Conservation (phyloP, 2,797 vertebrate species). For the Lagorchestes hirsutus region DNA sequence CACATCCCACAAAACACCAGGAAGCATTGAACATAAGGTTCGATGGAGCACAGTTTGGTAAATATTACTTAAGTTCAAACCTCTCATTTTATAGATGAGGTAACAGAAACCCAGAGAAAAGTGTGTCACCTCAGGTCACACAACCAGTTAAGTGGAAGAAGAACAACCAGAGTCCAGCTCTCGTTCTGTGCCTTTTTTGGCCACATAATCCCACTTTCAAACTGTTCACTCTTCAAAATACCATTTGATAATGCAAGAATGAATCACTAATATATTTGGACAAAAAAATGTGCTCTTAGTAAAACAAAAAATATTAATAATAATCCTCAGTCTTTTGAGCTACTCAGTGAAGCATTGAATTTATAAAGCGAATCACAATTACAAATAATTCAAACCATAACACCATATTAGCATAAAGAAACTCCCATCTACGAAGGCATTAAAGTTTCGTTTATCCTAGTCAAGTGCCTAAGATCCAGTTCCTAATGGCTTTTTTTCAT, state of each 20-base stretch:
- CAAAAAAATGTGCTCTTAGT: constrained; percentile 73
- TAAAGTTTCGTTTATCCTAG: constrained; percentile 85
- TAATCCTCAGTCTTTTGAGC: constrained; percentile 84
- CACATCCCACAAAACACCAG: background rate
- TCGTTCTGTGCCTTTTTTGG: background rate
- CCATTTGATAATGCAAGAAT: constrained; percentile 70
- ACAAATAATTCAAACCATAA: constrained; percentile 68
- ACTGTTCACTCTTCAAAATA: constrained; percentile 51
- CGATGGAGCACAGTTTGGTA: background rate
- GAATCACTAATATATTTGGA: constrained; percentile 68
- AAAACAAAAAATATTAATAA: constrained; percentile 70
- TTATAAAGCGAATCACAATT: constrained; percentile 70
- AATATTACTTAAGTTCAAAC: background rate
- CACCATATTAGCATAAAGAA: constrained; percentile 69
- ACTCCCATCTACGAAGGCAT: constrained; percentile 77
- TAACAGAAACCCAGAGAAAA: background rate
- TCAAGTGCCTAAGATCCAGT: constrained; percentile 82
- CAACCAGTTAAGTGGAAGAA: background rate
- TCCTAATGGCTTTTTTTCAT: constrained; percentile 85
- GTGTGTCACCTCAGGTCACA: background rate
- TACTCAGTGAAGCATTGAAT: constrained; percentile 75
- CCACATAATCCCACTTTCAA: background rate
- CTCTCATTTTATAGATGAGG: background rate
- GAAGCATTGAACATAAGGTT: background rate
- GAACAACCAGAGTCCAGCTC: background rate